Evolutionary conservation across 23 tunicate species (phyloP).

Genomic region (Halocynthia roretzi): DNA sequence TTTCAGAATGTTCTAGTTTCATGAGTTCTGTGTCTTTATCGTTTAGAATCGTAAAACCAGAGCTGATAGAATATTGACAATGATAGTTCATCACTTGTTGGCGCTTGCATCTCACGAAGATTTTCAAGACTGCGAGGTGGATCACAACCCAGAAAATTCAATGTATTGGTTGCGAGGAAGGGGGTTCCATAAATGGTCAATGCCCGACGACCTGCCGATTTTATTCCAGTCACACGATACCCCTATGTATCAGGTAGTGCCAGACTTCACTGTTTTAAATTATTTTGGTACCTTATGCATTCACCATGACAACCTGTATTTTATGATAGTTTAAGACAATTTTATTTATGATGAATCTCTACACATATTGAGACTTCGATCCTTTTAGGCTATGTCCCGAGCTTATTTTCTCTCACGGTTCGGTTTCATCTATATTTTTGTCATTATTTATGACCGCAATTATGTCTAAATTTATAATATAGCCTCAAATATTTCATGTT

Average conservation of each 20-base stretch:
- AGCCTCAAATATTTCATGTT: too few relatives aligned
- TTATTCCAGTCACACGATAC: constrained; percentile 64
- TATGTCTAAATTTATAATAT: too few relatives aligned
- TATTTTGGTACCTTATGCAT: too few relatives aligned
- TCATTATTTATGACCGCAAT: too few relatives aligned
- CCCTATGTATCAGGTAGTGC: constrained; percentile 51
- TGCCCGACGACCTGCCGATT: constrained; percentile 43
- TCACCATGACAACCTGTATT: too few relatives aligned
- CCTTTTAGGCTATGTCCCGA: too few relatives aligned
- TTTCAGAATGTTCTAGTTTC: neutral
- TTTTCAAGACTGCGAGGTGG: constrained; percentile 35
- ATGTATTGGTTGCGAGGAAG: constrained; percentile 85
- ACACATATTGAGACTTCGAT: too few relatives aligned
- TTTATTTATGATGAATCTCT: too few relatives aligned
- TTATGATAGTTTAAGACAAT: too few relatives aligned
- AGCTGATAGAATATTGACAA: constrained; percentile 17
- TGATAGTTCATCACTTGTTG: constrained; percentile 26
- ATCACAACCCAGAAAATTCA: constrained; percentile 49
- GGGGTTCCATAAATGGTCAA: constrained; percentile 56
- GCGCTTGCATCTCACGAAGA: constrained; percentile 16
- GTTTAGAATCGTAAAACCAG: constrained; percentile 29
- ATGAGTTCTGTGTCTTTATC: neutral
- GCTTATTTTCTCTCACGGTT: too few relatives aligned
- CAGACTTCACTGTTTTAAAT: too few relatives aligned
- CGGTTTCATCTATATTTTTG: too few relatives aligned